Percentiles rank a stretch among this genome's conserved stretches.
Evolutionary conservation across 2,888 invertebrate species (phyloP).

Genomic region (Microplitis deprimator): DNA sequence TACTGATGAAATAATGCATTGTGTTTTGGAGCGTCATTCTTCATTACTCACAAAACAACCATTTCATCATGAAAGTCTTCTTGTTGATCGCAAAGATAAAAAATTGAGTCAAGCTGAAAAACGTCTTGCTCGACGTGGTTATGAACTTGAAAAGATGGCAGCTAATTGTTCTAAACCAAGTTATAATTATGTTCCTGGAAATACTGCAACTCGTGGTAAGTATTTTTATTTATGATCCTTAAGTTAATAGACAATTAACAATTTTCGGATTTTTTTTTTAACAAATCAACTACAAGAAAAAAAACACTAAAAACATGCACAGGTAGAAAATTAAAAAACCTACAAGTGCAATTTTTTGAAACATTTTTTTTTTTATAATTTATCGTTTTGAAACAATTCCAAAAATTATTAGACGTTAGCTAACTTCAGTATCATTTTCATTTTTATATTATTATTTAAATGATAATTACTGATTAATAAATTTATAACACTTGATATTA

Average conservation of each 20-base stretch:
- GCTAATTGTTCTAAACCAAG: constrained; percentile 76
- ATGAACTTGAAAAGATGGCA: constrained; percentile 94
- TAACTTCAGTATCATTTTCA: too few relatives aligned
- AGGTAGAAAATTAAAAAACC: too few relatives aligned
- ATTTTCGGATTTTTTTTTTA: too few relatives aligned
- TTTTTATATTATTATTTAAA: constrained; percentile 7
- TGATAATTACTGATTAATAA: neutral
- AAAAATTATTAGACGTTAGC: too few relatives aligned
- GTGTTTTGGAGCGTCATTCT: constrained; percentile 76
- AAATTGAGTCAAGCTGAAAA: constrained; percentile 95
- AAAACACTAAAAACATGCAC: too few relatives aligned
- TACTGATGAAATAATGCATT: constrained; percentile 85
- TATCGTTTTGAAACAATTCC: too few relatives aligned
- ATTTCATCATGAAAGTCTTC: constrained; percentile 94
- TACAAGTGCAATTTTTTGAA: too few relatives aligned
- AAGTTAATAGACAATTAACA: too few relatives aligned
- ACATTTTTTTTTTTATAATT: too few relatives aligned
- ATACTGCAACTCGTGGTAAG: constrained; percentile 67
- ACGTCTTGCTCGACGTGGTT: constrained; percentile 90
- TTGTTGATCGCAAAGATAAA: constrained; percentile 95
- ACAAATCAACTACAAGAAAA: too few relatives aligned
- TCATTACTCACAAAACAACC: constrained; percentile 84
- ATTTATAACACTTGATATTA: constrained; percentile 14
- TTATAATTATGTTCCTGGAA: constrained; percentile 70
- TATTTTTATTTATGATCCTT: neutral